These are phyloP conservation scores for Nibea coibor DNA, from an alignment of 2,113 vertebrate genomes.

Conservation along the genomic window DNA sequence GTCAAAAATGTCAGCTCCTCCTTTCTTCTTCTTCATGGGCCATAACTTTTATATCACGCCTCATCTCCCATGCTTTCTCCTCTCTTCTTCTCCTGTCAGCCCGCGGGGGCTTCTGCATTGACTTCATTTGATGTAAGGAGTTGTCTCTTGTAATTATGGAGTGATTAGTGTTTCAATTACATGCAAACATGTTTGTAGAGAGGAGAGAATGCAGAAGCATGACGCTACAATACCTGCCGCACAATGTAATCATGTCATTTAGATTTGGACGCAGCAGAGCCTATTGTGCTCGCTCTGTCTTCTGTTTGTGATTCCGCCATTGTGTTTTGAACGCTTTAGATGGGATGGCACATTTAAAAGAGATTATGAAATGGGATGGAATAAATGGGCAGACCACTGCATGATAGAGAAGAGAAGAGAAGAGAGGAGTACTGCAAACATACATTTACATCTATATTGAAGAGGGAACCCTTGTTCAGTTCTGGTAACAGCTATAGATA, in stretches of 20 bases:
- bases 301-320: slow-evolving; percentile 23
- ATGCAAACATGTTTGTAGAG: slow-evolving; percentile 59
- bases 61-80: slow-evolving; percentile 67
- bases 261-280: background rate
- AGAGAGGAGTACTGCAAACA: background rate
- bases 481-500: too few species aligned
- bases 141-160: slow-evolving; percentile 58
- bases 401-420: slow-evolving; percentile 20
- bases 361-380: slow-evolving; percentile 45
- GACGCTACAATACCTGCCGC: slow-evolving; percentile 40
- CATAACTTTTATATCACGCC: slow-evolving; percentile 73
- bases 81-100: slow-evolving; percentile 49
- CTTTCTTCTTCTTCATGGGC: slow-evolving; percentile 76
- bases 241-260: slow-evolving; percentile 30
- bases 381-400: slow-evolving; percentile 31
- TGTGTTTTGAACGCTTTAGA: slow-evolving; percentile 40
- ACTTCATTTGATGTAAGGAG: slow-evolving; percentile 58
- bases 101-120: slow-evolving; percentile 29
- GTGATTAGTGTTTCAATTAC: slow-evolving; percentile 68
- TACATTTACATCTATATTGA: too few species aligned
- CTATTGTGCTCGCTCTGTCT: slow-evolving; percentile 24
- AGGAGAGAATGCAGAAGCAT: slow-evolving; percentile 4
- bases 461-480: too few species aligned
- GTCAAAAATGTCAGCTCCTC: slow-evolving; percentile 78
- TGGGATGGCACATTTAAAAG: slow-evolving; percentile 48